phyloP scores from a whole-genome alignment of 2,797 vertebrate genomes.

The Lophius americanus region DNA sequence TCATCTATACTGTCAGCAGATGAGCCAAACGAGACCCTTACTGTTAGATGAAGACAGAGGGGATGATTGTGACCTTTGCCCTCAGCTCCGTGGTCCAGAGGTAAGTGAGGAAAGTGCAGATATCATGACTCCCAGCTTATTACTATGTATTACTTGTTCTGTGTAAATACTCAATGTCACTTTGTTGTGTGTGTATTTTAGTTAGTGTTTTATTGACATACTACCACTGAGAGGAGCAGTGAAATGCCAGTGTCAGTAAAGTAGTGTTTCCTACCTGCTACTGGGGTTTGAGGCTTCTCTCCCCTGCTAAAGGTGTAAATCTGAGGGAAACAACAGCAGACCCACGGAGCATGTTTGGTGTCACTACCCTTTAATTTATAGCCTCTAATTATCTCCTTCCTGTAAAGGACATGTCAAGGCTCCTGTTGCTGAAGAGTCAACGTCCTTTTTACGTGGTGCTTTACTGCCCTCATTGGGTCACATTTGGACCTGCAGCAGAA shows the following conservation, averaged over 20 bases:
- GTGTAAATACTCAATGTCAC: too few relatives aligned
- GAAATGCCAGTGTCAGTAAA: too few relatives aligned
- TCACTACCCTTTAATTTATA: conserved; percentile 88
- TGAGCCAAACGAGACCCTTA: background rate
- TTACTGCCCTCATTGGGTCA: conserved; percentile 87
- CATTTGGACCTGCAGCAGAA: background rate
- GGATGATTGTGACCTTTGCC: background rate
- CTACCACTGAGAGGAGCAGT: too few relatives aligned
- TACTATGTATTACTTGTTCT: too few relatives aligned
- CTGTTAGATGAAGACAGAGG: background rate
- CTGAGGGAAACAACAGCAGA: conserved; percentile 20
- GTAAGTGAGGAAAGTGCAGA: too few relatives aligned
- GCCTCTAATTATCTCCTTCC: conserved; percentile 89
- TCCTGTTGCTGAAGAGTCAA: conserved; percentile 39
- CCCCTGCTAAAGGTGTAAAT: conserved; percentile 2
- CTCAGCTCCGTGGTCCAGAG: background rate
- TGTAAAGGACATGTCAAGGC: conserved; percentile 83
- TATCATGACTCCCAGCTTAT: too few relatives aligned
- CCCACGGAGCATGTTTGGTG: conserved; percentile 83
- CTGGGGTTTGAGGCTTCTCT: background rate
- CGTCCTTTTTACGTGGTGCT: conserved; percentile 66
- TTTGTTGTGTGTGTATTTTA: too few relatives aligned
- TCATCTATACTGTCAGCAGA: background rate
- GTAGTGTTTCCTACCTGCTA: conserved; percentile 19
- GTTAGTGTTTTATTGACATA: too few relatives aligned